Percentiles rank a stretch among this genome's conserved stretches.
These are phyloP conservation scores for Ochotona princeps DNA, from an alignment of 2,113 vertebrate species.

Conservation along the genomic window DNA sequence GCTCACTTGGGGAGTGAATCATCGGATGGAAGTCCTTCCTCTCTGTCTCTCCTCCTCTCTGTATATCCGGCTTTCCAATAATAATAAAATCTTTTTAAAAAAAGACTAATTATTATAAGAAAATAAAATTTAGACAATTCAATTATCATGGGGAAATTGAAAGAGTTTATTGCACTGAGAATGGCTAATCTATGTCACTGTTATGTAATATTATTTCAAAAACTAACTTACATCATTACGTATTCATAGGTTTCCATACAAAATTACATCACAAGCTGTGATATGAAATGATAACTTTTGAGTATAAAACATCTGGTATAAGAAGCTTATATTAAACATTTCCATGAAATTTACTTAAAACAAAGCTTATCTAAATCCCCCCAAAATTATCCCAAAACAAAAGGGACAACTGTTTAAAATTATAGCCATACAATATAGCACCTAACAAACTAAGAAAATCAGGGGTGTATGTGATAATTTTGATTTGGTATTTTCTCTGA, in stretches of 20 bases:
- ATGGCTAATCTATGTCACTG: neutral
- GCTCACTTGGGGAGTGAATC: no score
- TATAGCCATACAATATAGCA: neutral
- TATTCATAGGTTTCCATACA: neutral
- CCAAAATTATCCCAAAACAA: conserved; percentile 42
- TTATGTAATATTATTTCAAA: neutral
- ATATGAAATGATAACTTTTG: conserved; percentile 43
- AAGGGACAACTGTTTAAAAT: conserved; percentile 13
- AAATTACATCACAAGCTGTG: neutral
- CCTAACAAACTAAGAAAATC: neutral
- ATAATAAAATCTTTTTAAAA: no score
- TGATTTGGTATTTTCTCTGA: neutral
- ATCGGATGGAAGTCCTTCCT: no score
- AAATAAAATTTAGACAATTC: neutral
- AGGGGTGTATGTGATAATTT: neutral
- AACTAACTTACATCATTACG: conserved; percentile 10
- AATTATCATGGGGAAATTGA: neutral
- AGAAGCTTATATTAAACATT: conserved; percentile 25
- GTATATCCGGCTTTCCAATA: no score
- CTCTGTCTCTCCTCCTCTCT: no score
- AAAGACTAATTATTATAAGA: neutral
- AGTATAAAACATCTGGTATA: conserved; percentile 16
- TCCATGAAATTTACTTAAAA: conserved; percentile 31
- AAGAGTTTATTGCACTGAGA: neutral
- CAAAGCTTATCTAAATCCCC: neutral